Evolutionary conservation across 2,113 vertebrate species (phyloP), one percentile per base, ranked within the genome.

Genomic region (Neotragus moschatus): DNA sequence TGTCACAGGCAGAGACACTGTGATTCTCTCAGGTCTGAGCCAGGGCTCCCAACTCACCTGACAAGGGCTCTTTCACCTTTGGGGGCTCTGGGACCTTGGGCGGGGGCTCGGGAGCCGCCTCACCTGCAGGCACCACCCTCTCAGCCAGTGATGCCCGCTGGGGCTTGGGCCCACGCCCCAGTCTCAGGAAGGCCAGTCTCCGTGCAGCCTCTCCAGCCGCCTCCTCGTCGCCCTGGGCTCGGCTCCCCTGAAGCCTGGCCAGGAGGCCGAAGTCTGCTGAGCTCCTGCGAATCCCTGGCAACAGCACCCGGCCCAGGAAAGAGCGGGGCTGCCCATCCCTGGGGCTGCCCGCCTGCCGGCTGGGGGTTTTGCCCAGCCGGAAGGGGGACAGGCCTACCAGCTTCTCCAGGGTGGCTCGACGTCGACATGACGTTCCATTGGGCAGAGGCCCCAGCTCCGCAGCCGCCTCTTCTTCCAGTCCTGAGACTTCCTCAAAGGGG

Each of bases 191-290:
- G 91, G 99, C 98, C 84, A 99, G 82, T 26, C 99, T 98, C 43
- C 98, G 98, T 55, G 98, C 98, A 5, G 97, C 53, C 6, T 98
- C 99, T 97, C 30, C 91, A 9, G 90, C 94, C 11, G 80, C 66
- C 91, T 92, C 99, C 98, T 9, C 98, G 17, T 75, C 98, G 94
- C 94, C 96, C 21, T 87, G 98, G 43, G 15, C 97, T 98, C 49
- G 98, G 99, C 23, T 61, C 6, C 96, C 98, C 60, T 98, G 98
- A n/a, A 98, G 98, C 98, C 99, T 98, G 79, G 99, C 95, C 77
- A 99, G 93, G 94, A 99, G 97, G 33, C 98, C 97, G 4, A 99
- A 99, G 28, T 99, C 99, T 25, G 99, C 99, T 0, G 99, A 99
- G 97, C 99, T 96, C 75, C 98, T 97, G 5, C 99, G 98, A 58